Percentiles rank a stretch among this genome's conserved stretches.
Evolutionary conservation across 2,797 vertebrate species (phyloP).

Genomic region (Pseudopleuronectes americanus): DNA sequence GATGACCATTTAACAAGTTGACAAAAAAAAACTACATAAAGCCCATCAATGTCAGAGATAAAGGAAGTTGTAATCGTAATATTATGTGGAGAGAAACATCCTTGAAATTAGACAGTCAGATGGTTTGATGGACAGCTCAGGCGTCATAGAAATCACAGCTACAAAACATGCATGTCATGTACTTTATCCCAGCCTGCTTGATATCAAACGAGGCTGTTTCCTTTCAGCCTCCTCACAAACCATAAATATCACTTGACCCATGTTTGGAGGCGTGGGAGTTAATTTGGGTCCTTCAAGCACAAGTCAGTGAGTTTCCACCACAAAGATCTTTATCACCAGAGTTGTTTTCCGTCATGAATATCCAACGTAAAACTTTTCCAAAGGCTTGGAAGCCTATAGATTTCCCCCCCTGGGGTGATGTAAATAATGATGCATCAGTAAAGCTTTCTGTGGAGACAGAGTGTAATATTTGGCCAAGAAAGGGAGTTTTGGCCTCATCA

Average conservation of each 20-base stretch:
- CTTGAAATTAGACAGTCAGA: not conserved
- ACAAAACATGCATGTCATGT: slow-evolving; percentile 15
- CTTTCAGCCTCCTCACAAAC: not conserved
- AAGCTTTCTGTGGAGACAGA: slow-evolving; percentile 14
- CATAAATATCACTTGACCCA: not conserved
- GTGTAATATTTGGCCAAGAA: slow-evolving; percentile 11
- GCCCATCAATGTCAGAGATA: not conserved
- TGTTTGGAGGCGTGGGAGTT: not conserved
- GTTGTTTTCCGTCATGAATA: slow-evolving; percentile 8
- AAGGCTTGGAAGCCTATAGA: slow-evolving; percentile 14
- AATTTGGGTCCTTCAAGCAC: not conserved
- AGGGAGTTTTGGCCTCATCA: slow-evolving; percentile 22
- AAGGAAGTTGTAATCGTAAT: not conserved
- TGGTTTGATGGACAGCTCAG: not conserved
- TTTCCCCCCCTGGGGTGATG: slow-evolving; percentile 18
- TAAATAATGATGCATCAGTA: slow-evolving; percentile 10
- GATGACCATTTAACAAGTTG: no score
- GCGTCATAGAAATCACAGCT: not conserved
- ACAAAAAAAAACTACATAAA: no score
- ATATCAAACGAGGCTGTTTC: slow-evolving; percentile 6
- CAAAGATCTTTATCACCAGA: not conserved
- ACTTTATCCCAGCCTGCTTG: slow-evolving; percentile 6
- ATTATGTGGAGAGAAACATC: not conserved
- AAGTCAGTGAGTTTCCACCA: not conserved
- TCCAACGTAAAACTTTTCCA: slow-evolving; percentile 4